Base-by-base conservation (phyloP, 2,797 vertebrate genomes). In the Coregonus ussuriensis region DNA sequence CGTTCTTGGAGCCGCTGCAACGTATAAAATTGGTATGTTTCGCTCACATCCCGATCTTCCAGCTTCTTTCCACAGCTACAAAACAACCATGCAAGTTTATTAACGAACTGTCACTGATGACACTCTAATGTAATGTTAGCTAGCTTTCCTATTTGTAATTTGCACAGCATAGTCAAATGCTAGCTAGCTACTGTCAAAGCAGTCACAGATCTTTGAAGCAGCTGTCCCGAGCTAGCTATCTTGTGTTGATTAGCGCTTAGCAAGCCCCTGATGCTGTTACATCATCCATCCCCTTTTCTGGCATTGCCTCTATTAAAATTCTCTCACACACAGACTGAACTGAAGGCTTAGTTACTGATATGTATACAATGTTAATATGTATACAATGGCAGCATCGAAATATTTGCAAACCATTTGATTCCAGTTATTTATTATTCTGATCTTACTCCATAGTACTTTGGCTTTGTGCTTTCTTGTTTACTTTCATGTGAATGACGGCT, bases 1-100 rank as follows among this genome's bases (percentile, higher is more conserved):
- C 75, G 91, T 93, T 1, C 52, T 94, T 11, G 93, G 93, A 91
- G 89, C 91, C 75, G 91, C 90, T 3, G 78, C 93, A 62, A 81
- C 88, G 1, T 83, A 89, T 2, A 93, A 84, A 91, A 65, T 90
- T 1, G 94, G 95, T 96, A 93, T 5, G 93, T 89, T 29, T 53
- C 51, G 56, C 14, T 52, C 15, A 59, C 75, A 2, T 18, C 52
- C 52, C 63, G 41, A 53, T 29, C 16, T 41, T 72, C 47, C 37
- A 53, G 1, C 9, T 15, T 67, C 41, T 67, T 52, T 71, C 3
- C 16, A 15, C 41, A 47, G 4, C 54, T 18, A n/a, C 54, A 54
- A 37, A 25, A 25, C 59, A 65, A n/a, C 29, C 77, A 6, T 54
- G 29, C 56, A 65, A 4, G 18, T 25, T 74, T 18, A 0, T 72